These are phyloP conservation scores for Channa argus DNA, from an alignment of 2,113 vertebrate species.

Conservation along the genomic window DNA sequence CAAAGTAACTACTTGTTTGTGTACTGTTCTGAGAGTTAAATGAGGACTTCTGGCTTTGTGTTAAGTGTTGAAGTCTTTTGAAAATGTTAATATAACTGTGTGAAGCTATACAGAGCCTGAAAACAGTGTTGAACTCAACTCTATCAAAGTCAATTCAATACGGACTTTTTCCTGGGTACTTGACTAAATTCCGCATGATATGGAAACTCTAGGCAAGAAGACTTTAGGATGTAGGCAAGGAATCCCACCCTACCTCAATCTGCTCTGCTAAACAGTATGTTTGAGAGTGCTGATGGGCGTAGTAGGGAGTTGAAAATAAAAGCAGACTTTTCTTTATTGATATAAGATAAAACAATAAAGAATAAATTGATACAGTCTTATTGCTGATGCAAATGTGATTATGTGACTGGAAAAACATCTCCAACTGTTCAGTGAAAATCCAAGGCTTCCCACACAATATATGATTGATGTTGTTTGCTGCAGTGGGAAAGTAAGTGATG, in stretches of 20 bases:
- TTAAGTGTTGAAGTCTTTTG: no score
- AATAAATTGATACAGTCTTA: no score
- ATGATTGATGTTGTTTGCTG: neutral
- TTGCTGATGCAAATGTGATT: neutral
- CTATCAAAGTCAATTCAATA: no score
- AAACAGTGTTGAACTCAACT: no score
- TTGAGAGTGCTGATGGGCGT: constrained; percentile 9
- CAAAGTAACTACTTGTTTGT: no score
- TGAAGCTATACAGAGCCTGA: no score
- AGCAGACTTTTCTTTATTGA: neutral
- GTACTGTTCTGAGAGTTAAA: no score
- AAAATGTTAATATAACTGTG: no score
- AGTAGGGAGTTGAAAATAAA: constrained; percentile 10
- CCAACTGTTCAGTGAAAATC: constrained; percentile 1
- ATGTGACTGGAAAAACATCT: neutral
- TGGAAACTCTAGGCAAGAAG: constrained; percentile 48
- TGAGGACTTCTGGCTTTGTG: no score
- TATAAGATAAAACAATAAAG: no score
- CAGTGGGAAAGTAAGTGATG: neutral
- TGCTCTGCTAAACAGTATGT: constrained; percentile 17
- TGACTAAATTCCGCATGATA: constrained; percentile 24
- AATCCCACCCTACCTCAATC: constrained; percentile 49
- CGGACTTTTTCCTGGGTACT: no score
- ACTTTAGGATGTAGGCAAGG: constrained; percentile 52
- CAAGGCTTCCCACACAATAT: neutral